phyloP scores from a whole-genome alignment of 2,888 invertebrate species.

The Dryobota labecula region DNA sequence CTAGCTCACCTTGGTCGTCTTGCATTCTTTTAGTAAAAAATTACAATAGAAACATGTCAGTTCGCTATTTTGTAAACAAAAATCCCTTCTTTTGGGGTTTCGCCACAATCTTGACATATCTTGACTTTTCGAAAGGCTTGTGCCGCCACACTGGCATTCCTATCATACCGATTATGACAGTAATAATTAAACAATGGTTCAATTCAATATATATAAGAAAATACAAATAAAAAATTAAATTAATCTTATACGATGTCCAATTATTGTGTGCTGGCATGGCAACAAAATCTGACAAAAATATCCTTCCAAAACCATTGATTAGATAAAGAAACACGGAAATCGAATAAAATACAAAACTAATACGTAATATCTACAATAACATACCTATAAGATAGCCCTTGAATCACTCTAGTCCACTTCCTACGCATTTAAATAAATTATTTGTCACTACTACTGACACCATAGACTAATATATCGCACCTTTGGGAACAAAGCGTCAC shows the following conservation, averaged over 20 bases:
- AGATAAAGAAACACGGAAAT: background rate
- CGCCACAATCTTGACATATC: too few relatives aligned
- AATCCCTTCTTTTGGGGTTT: too few relatives aligned
- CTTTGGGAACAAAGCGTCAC: too few relatives aligned
- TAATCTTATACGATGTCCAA: background rate
- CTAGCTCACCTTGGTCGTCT: too few relatives aligned
- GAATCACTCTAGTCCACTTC: background rate
- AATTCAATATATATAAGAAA: background rate
- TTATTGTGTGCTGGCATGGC: background rate
- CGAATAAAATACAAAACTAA: background rate
- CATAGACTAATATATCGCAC: too few relatives aligned
- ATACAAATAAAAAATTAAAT: background rate
- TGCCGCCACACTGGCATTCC: background rate
- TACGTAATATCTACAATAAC: too few relatives aligned
- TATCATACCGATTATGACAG: background rate
- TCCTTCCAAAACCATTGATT: background rate
- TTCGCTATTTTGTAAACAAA: too few relatives aligned
- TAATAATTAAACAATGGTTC: background rate
- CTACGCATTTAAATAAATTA: slow-evolving; percentile 20
- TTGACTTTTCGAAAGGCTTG: too few relatives aligned
- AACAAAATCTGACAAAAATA: background rate
- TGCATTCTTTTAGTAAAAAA: too few relatives aligned
- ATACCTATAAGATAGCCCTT: background rate
- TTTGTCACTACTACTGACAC: background rate
- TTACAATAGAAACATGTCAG: too few relatives aligned